Conservation (phyloP, 2,888 invertebrate genomes). For the Glyphotaelius pellucidus region DNA sequence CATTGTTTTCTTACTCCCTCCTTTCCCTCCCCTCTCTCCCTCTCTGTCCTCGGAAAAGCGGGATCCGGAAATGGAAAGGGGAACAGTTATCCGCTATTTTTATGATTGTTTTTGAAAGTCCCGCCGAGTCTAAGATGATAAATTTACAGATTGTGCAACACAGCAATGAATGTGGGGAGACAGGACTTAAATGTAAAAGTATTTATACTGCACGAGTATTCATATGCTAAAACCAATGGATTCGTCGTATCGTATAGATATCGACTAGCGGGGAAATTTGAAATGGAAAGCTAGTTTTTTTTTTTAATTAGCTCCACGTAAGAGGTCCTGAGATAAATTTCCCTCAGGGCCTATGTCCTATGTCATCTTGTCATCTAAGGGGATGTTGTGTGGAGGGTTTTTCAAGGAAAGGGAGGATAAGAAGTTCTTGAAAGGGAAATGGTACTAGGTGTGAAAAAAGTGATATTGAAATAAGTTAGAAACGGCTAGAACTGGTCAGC, state of each 20-base stretch:
- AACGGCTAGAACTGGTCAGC: too few relatives aligned
- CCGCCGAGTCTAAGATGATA: not conserved
- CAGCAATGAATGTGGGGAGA: not conserved
- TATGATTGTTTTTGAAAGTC: constrained; percentile 46
- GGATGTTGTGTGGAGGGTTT: too few relatives aligned
- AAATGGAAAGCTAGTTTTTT: not conserved
- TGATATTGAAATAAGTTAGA: too few relatives aligned
- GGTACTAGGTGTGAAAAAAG: too few relatives aligned
- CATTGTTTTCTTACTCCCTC: constrained; percentile 29
- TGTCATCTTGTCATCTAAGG: too few relatives aligned
- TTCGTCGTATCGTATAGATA: too few relatives aligned
- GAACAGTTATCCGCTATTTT: constrained; percentile 34
- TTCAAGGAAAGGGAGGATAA: too few relatives aligned
- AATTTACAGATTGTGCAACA: not conserved
- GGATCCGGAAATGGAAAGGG: not conserved
- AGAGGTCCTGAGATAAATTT: too few relatives aligned
- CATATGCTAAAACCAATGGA: not conserved
- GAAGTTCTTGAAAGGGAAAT: too few relatives aligned
- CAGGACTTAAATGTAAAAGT: not conserved
- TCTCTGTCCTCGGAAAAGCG: not conserved
- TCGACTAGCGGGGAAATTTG: too few relatives aligned
- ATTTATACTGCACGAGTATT: not conserved
- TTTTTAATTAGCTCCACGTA: too few relatives aligned
- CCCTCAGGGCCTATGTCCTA: too few relatives aligned
- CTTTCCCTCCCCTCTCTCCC: not conserved